These are phyloP conservation scores for Araneus ventricosus DNA, from an alignment of 1,140 invertebrate species.

Conservation along the genomic window DNA sequence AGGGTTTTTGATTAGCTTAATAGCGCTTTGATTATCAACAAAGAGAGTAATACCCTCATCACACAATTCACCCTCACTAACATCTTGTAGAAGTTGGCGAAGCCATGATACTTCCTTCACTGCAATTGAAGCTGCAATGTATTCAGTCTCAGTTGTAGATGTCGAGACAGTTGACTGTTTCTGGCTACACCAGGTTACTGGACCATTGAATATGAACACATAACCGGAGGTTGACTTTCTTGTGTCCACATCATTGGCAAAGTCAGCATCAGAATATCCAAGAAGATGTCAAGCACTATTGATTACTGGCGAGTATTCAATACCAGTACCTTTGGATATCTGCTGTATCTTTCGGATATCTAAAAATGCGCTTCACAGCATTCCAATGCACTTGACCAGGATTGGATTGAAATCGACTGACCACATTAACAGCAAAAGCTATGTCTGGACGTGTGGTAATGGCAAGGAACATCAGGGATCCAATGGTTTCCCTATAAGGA, in stretches of 20 bases:
- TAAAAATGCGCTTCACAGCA: constrained; percentile 77
- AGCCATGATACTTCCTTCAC: constrained; percentile 52
- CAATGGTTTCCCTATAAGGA: too few relatives aligned
- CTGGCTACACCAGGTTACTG: constrained; percentile 34
- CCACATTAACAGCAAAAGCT: constrained; percentile 71
- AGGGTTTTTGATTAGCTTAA: too few relatives aligned
- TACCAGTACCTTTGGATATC: background rate
- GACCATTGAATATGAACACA: background rate
- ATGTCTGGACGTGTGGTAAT: constrained; percentile 76
- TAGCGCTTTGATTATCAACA: too few relatives aligned
- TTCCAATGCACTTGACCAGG: constrained; percentile 76
- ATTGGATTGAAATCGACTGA: constrained; percentile 72
- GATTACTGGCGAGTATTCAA: background rate
- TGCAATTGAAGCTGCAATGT: background rate
- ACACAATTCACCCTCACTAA: too few relatives aligned
- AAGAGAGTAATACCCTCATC: too few relatives aligned
- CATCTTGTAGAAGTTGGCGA: constrained; percentile 25
- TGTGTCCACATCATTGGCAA: constrained; percentile 77
- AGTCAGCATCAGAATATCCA: constrained; percentile 80
- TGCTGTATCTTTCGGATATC: constrained; percentile 75
- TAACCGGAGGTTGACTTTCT: constrained; percentile 57
- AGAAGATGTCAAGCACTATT: background rate
- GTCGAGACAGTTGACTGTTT: constrained; percentile 2
- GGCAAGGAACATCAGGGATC: constrained; percentile 31
- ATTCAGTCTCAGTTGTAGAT: constrained; percentile 46